phyloP scores from a whole-genome alignment of 2,797 vertebrate genomes.

The Tadarida brasiliensis region DNA sequence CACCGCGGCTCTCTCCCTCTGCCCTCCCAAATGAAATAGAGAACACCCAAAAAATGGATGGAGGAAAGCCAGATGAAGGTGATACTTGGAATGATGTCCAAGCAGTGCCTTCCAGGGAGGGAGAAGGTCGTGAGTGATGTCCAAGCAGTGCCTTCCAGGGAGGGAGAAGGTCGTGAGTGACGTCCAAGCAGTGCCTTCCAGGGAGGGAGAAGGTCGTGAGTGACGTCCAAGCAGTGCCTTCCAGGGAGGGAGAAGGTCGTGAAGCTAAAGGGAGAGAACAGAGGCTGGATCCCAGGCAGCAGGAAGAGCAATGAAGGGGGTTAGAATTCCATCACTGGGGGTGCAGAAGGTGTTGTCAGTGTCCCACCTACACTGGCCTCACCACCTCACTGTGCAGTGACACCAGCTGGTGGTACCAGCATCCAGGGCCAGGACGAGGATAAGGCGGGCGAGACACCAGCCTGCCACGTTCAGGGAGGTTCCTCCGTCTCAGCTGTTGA shows the following conservation, averaged over 20 bases:
- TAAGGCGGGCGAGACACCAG: accelerated
- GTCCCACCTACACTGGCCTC: not conserved
- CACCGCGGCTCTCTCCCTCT: not conserved
- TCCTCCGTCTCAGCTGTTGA: accelerated
- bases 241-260: not conserved
- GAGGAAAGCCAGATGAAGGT: not conserved
- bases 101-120: no score
- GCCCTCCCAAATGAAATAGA: not conserved
- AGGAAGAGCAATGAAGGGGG: not conserved
- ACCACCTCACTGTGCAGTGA: not conserved
- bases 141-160: no score
- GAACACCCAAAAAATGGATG: not conserved
- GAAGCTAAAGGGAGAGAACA: not conserved
- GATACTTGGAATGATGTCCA: no score
- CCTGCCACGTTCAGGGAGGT: not conserved
- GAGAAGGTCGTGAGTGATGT: no score
- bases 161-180: no score
- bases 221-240: not conserved
- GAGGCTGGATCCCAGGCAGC: not conserved
- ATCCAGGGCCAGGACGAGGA: no score
- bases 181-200: no score
- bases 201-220: no score
- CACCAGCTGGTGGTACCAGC: not conserved
- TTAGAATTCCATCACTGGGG: not conserved
- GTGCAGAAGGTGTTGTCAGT: not conserved